These are phyloP conservation scores for Equus quagga DNA, from an alignment of 2,113 vertebrate genomes.

Conservation along the genomic window DNA sequence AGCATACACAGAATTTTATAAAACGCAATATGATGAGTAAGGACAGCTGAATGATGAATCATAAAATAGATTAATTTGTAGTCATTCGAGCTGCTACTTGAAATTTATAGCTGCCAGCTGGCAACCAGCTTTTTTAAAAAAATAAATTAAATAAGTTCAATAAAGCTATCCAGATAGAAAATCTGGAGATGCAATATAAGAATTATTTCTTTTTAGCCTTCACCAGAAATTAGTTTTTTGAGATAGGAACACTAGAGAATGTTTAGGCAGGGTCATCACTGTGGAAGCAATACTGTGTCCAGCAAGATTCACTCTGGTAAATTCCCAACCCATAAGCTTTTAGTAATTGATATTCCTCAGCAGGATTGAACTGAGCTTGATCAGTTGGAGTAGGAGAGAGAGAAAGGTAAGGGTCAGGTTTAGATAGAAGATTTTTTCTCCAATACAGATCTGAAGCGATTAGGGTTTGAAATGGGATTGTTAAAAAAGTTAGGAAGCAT, in stretches of 20 bases:
- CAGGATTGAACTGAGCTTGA: neutral
- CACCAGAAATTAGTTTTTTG: constrained; percentile 35
- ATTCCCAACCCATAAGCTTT: neutral
- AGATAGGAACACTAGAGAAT: neutral
- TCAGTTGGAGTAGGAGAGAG: neutral
- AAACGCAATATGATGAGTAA: constrained; percentile 47
- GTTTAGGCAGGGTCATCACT: neutral
- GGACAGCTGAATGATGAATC: constrained; percentile 55
- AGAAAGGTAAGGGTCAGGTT: neutral
- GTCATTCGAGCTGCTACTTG: constrained; percentile 52
- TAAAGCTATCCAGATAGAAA: constrained; percentile 54
- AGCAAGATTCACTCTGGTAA: neutral
- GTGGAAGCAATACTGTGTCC: neutral
- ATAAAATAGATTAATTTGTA: constrained; percentile 58
- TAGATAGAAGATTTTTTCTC: constrained; percentile 31
- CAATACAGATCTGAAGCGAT: neutral
- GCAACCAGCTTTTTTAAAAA: neutral
- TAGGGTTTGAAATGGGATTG: neutral
- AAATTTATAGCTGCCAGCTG: constrained; percentile 69
- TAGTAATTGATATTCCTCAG: constrained; percentile 42
- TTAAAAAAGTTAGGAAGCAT: neutral
- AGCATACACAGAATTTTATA: constrained; percentile 21
- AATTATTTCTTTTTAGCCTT: constrained; percentile 32
- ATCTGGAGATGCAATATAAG: constrained; percentile 39
- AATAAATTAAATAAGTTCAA: constrained; percentile 64